Percentiles rank a stretch among this genome's conserved stretches.
These are phyloP conservation scores for Lathamus discolor DNA, from an alignment of 2,113 vertebrate genomes.

Conservation along the genomic window DNA sequence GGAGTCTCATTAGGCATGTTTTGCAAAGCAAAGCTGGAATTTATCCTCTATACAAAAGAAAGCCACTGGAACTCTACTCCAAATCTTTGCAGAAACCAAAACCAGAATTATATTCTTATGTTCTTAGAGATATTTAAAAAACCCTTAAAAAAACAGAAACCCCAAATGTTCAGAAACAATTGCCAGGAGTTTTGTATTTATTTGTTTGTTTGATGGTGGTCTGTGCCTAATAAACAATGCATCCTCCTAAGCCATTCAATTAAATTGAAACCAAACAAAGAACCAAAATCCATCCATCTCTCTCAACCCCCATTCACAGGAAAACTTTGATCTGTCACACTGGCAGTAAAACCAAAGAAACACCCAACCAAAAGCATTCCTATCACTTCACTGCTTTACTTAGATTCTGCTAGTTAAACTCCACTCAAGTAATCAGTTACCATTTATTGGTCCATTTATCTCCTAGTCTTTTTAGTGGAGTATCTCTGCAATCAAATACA, in stretches of 20 bases:
- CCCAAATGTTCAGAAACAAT: not conserved
- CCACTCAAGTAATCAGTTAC: slow-evolving; percentile 20
- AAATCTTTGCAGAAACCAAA: slow-evolving; percentile 17
- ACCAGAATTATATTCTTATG: not conserved
- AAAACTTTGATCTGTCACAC: slow-evolving; percentile 47
- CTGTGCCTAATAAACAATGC: slow-evolving; percentile 21
- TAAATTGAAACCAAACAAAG: slow-evolving; percentile 26
- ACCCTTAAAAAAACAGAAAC: not conserved
- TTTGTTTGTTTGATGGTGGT: slow-evolving; percentile 41
- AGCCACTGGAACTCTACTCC: not conserved
- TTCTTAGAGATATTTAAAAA: not conserved
- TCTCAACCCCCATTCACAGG: not conserved
- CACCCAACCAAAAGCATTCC: not conserved
- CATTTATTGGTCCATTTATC: slow-evolving; percentile 29
- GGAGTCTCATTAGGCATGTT: not conserved
- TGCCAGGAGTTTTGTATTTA: not conserved
- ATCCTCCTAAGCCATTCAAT: not conserved
- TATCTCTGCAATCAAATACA: not conserved
- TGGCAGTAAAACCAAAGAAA: slow-evolving; percentile 13
- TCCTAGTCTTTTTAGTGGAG: not conserved
- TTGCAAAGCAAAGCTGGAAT: not conserved
- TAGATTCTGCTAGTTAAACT: slow-evolving; percentile 18
- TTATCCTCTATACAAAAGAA: not conserved
- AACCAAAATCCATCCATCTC: not conserved
- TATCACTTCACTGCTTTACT: not conserved